Base-by-base conservation (phyloP, 2,797 vertebrate species). In the Setipinna tenuifilis region DNA sequence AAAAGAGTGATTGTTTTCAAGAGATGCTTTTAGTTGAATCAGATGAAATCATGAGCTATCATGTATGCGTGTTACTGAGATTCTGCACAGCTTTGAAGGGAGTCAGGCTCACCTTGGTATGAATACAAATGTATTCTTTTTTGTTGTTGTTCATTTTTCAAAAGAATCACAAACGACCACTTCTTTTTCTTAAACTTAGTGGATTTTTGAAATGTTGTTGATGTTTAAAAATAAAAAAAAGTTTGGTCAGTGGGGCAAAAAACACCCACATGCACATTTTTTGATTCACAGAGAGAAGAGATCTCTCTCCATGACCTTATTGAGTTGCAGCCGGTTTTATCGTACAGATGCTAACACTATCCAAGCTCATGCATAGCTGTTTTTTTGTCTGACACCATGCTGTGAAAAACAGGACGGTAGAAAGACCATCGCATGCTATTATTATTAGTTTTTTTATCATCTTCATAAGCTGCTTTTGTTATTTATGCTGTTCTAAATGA, bases 381-480 rank as follows among this genome's bases (percentile, higher is more conserved):
- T 48, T 31, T 48, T 28, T 25, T 54, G 65, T 31, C 31, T 41
- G 9, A 71, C 48, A 59, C 28, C 84, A 44, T 68, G 61, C 44
- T 35, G 48, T 44, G 62, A 41, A 48, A 48, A 31, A 28, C 41
- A 84, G 62, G 46, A 85, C 46, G 19, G 23, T 44, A 86, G 86
- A 83, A 54, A 81, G 81, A 31, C 71, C 28, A 83, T 65, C 21
- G 5, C 35, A 41, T 41, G 35, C 83, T 80, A 84, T 87, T 82
- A 84, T 84, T 83, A 82, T 86, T 48, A n/a, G 14, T 68, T 14
- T 68, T 68, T 31, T 28, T 31, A 12, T 28, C 28, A 84, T 84
- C 83, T 88, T 7, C 19, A 61, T 41, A 87, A 91, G 85, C 82
- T 62, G 82, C 71, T 86, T 88, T 87, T 65, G 71, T 85, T 78